A percentile compares a stretch with the other conserved stretches of the same genome.
These are phyloP conservation scores for Alviniconcha strummeri DNA, from an alignment of 2,888 invertebrate species.

Conservation along the genomic window DNA sequence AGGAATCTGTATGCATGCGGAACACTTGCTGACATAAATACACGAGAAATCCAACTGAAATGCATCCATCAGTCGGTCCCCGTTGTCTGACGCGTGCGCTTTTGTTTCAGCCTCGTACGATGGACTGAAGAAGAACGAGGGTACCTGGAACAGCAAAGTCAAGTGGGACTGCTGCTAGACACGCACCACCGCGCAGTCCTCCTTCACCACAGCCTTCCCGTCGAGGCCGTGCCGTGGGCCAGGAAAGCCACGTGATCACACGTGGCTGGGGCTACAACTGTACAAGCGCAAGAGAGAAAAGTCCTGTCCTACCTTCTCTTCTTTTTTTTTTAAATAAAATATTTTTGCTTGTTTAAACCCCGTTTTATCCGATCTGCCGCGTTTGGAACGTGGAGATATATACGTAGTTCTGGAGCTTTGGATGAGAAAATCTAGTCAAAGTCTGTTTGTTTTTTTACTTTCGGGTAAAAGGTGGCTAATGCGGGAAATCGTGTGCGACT, in stretches of 20 bases:
- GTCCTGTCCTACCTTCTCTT: too few relatives aligned
- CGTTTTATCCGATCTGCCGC: not conserved
- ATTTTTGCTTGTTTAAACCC: not conserved
- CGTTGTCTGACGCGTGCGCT: not conserved
- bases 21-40: too few relatives aligned
- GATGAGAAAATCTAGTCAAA: conserved; percentile 27
- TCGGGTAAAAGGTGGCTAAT: too few relatives aligned
- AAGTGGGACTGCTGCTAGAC: conserved; percentile 35
- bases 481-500: too few relatives aligned
- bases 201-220: too few relatives aligned
- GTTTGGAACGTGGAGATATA: not conserved
- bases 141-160: conserved; percentile 34
- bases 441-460: not conserved
- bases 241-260: not conserved
- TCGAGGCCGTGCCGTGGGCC: not conserved
- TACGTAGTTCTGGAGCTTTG: not conserved
- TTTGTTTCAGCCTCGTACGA: conserved; percentile 26
- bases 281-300: too few relatives aligned
- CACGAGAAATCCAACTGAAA: too few relatives aligned
- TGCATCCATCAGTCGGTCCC: too few relatives aligned
- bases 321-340: not conserved
- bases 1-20: too few relatives aligned
- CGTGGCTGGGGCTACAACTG: not conserved
- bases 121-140: conserved; percentile 37
- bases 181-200: not conserved